Base-by-base conservation (phyloP, 2,888 invertebrate species). In the Cylloceria caligata region DNA sequence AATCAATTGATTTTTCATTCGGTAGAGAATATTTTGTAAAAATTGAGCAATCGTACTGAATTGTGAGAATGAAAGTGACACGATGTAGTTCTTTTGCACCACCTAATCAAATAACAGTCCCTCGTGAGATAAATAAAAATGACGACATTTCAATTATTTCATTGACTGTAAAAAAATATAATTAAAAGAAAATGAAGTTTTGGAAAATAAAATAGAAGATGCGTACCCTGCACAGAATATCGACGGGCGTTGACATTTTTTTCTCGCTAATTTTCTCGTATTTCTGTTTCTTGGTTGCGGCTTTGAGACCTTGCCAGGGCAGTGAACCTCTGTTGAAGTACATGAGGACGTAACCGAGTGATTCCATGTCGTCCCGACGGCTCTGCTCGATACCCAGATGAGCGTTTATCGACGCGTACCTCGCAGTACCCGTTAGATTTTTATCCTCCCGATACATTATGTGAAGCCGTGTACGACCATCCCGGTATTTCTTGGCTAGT, bases 211-310 rank as follows among this genome's bases (percentile, higher is more conserved):
- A 62, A 36, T 13, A 60, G 16, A 19, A 52, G n/a, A 69, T 81
- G 79, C 90, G 93, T 93, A 96, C 97, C 95, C 99, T 99, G 95
- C 99, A 99, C 87, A 99, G 95, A 89, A 97, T 97, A 95, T 99
- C 99, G 85, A 99, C 98, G 5, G 99, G 98, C 47, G 99, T 99
- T 80, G 99, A 98, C 99, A 99, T 99, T 94, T 99, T 99, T 94
- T 99, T 99, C 94, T 99, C 99, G 92, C 98, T 98, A 92, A 99
- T 99, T 93, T 99, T 97, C 93, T 99, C 99, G 93, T 99, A 99
- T 93, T 99, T 99, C 93, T 99, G 99, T 93, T 98, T 99, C 94
- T 99, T 99, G 76, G 98, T 99, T 84, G 98, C 98, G 62, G 99
- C 99, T 94, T 97, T 99, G 88, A 99, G 95, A 36, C 99, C 99